phyloP scores from a whole-genome alignment of 2,113 vertebrate species.

The Scolopax mira region DNA sequence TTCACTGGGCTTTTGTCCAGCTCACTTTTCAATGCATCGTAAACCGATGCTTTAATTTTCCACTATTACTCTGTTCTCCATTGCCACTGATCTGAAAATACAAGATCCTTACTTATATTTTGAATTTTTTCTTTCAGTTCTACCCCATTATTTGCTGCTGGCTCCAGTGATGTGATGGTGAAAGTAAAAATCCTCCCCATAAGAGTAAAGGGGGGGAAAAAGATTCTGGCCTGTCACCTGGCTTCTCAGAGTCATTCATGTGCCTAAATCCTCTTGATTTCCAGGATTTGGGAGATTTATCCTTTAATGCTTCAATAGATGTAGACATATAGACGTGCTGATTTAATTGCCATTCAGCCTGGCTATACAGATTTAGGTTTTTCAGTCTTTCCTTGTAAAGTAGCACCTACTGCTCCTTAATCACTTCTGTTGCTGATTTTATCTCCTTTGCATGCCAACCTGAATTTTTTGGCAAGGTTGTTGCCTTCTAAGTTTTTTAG shows the following conservation, averaged over 20 bases:
- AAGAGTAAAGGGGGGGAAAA: not conserved
- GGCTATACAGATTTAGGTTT: not conserved
- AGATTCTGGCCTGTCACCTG: not conserved
- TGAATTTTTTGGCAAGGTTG: slow-evolving; percentile 12
- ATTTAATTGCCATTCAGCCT: not conserved
- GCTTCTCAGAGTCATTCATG: not conserved
- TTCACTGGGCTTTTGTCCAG: not conserved
- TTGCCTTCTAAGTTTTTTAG: slow-evolving; percentile 12
- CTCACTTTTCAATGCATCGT: not conserved
- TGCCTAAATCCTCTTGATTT: not conserved
- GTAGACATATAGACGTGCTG: not conserved
- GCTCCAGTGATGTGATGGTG: not conserved
- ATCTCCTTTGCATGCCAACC: slow-evolving; percentile 1
- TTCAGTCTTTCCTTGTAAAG: not conserved
- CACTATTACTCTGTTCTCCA: not conserved
- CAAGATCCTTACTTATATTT: not conserved
- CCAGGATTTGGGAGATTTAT: not conserved
- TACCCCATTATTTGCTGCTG: not conserved
- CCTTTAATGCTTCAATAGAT: not conserved
- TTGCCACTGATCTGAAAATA: not conserved
- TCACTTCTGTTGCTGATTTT: slow-evolving; percentile 23
- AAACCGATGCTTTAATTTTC: not conserved
- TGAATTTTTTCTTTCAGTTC: not conserved
- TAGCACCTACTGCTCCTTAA: not conserved
- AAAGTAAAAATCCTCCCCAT: not conserved